These are phyloP conservation scores for Alauda arvensis DNA, from an alignment of 2,797 vertebrate genomes.

Conservation along the genomic window DNA sequence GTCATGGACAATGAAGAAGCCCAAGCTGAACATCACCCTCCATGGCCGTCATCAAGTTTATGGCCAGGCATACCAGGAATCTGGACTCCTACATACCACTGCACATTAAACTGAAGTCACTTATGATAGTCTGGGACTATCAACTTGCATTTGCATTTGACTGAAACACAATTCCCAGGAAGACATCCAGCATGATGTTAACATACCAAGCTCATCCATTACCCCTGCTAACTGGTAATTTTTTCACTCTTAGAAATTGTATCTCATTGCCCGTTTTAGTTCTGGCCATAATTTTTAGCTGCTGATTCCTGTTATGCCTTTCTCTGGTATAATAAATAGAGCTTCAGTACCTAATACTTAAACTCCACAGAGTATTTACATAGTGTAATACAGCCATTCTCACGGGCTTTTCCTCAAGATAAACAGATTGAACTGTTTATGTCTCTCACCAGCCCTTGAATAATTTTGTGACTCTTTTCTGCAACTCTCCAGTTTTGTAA, in stretches of 20 bases:
- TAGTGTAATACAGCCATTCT: constrained; percentile 1
- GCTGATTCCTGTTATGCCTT: neutral
- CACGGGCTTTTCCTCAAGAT: neutral
- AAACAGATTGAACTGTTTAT: constrained; percentile 42
- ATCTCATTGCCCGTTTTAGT: neutral
- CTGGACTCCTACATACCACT: neutral
- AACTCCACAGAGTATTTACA: constrained; percentile 13
- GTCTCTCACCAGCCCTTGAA: constrained; percentile 5
- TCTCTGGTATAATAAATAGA: neutral
- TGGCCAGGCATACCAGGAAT: neutral
- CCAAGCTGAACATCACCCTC: neutral
- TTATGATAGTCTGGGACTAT: neutral
- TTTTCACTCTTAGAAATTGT: neutral
- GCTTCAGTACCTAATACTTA: neutral
- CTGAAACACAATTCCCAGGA: neutral
- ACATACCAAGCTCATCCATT: neutral
- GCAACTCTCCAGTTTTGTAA: neutral
- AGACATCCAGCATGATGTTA: neutral
- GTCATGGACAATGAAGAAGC: neutral
- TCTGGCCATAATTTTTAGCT: neutral
- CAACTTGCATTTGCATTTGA: neutral
- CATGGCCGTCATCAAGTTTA: neutral
- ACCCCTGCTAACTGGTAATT: neutral
- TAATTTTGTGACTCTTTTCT: constrained; percentile 22
- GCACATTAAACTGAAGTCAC: neutral